phyloP scores from a whole-genome alignment of 2,888 invertebrate genomes.

The Boloria selene region DNA sequence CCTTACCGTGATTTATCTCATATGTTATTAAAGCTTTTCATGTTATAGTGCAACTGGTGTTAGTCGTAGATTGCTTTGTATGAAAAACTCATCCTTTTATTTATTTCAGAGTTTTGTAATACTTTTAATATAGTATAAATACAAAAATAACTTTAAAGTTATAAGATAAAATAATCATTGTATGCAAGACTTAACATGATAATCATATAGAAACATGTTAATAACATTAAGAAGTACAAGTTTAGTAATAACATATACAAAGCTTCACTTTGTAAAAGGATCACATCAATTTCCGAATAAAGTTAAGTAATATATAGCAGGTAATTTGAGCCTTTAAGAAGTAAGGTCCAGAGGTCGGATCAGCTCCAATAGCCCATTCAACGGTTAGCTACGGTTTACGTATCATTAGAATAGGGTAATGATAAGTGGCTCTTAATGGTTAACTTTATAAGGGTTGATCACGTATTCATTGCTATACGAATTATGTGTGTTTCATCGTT shows the following conservation, averaged over 20 bases:
- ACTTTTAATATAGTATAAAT: constrained; percentile 7
- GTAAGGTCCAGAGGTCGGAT: constrained; percentile 25
- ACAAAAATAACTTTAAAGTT: not conserved
- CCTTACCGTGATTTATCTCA: constrained; percentile 25
- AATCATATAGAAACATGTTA: too few species aligned
- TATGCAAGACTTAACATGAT: too few species aligned
- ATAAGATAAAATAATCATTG: too few species aligned
- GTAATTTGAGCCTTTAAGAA: constrained; percentile 40
- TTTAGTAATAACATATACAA: too few species aligned
- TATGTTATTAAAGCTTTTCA: constrained; percentile 27
- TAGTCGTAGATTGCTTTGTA: constrained; percentile 12
- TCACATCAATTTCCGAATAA: too few species aligned
- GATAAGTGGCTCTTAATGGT: constrained; percentile 34
- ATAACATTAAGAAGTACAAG: too few species aligned
- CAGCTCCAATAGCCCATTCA: constrained; percentile 38
- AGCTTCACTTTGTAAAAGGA: too few species aligned
- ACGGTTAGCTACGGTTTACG: constrained; percentile 22
- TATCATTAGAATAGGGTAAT: constrained; percentile 35
- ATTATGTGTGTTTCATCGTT: not conserved
- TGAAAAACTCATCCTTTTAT: constrained; percentile 12
- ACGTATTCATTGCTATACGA: constrained; percentile 44
- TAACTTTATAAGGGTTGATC: constrained; percentile 27
- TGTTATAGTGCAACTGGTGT: constrained; percentile 18
- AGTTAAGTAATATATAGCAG: constrained; percentile 40
- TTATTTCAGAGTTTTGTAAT: not conserved